Evolutionary conservation across 2,888 invertebrate genomes (phyloP).

Genomic region (Cheilosia urbana): DNA sequence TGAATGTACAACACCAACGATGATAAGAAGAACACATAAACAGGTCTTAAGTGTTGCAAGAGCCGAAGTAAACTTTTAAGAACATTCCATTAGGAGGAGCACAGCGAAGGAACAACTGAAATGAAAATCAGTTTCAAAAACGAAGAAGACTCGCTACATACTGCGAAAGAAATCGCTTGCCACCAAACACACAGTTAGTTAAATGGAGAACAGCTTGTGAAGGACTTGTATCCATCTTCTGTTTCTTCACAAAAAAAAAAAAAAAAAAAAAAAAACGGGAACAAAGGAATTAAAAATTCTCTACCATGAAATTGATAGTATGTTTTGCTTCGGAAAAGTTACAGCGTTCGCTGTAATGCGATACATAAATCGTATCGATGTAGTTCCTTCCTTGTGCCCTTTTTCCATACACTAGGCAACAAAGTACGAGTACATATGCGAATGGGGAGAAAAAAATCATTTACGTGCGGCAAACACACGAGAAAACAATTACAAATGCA

Average conservation of each 20-base stretch:
- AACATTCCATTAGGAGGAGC: constrained; percentile 32
- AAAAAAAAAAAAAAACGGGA: constrained; percentile 15
- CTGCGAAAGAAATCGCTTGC: constrained; percentile 10
- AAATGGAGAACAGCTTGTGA: constrained; percentile 40
- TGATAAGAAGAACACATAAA: constrained; percentile 57
- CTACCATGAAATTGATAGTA: constrained; percentile 63
- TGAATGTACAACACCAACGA: constrained; percentile 37
- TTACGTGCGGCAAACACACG: constrained; percentile 49
- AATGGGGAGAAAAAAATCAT: constrained; percentile 6
- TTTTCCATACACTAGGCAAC: constrained; percentile 1
- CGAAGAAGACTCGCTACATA: constrained; percentile 13
- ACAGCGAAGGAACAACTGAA: constrained; percentile 21
- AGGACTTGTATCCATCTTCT: constrained; percentile 18
- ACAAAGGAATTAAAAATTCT: constrained; percentile 70
- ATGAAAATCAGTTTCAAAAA: constrained; percentile 69
- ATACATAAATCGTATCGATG: constrained; percentile 70
- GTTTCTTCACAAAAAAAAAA: background rate
- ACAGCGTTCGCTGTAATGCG: constrained; percentile 56
- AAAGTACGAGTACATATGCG: constrained; percentile 1
- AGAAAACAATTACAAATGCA: constrained; percentile 71
- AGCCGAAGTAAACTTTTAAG: constrained; percentile 49
- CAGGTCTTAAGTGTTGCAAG: constrained; percentile 27
- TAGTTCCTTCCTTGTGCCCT: constrained; percentile 28
- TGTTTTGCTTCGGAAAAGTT: constrained; percentile 32
- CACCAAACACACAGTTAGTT: constrained; percentile 25